phyloP scores from a whole-genome alignment of 2,888 invertebrate species.

The Xylocampa areola region DNA sequence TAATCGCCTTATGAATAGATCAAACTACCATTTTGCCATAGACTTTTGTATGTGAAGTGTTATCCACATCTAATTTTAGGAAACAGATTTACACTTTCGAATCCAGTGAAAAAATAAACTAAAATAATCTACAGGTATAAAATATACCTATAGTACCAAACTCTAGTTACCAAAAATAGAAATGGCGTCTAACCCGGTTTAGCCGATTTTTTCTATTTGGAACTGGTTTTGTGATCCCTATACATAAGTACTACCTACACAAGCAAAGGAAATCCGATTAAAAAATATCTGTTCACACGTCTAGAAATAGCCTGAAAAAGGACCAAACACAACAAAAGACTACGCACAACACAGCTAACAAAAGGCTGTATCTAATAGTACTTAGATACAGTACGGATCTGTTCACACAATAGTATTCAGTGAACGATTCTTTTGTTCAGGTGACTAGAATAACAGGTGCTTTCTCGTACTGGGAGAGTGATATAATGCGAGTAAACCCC shows the following conservation, averaged over 20 bases:
- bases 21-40: too few species aligned
- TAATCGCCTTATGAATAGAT: too few species aligned
- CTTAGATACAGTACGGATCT: slow-evolving; percentile 22
- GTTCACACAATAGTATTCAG: slow-evolving; percentile 34
- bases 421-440: slow-evolving; percentile 64
- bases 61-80: too few species aligned
- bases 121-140: too few species aligned
- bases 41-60: too few species aligned
- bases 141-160: too few species aligned
- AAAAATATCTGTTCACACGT: slow-evolving; percentile 7
- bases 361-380: slow-evolving; percentile 27
- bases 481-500: slow-evolving; percentile 81
- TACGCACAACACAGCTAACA: slow-evolving; percentile 21
- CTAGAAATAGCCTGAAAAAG: slow-evolving; percentile 5
- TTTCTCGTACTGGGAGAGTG: slow-evolving; percentile 79
- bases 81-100: too few species aligned
- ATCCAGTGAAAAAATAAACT: too few species aligned
- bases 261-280: neutral
- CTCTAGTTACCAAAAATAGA: too few species aligned
- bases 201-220: too few species aligned
- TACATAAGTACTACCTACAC: neutral
- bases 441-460: slow-evolving; percentile 80
- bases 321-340: slow-evolving; percentile 14
- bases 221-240: too few species aligned
- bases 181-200: too few species aligned